Evolutionary conservation across 2,113 vertebrate species (phyloP).

Genomic region (Silurus asotus): DNA sequence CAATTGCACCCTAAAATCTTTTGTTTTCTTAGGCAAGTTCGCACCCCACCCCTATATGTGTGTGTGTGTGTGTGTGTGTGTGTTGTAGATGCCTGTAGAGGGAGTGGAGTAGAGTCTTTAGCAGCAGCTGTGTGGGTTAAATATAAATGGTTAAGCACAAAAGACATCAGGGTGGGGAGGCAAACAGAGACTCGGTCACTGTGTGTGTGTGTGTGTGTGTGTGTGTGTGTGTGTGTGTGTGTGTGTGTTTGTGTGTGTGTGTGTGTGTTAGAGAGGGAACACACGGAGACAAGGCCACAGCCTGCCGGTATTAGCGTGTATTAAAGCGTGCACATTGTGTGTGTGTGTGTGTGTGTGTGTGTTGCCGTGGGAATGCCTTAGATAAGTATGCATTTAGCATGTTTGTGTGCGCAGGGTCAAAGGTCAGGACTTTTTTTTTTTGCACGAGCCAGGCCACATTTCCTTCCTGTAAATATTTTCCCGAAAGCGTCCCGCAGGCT

Average conservation of each 20-base stretch:
- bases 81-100: conserved; percentile 60
- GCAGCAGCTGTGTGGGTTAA: conserved; percentile 71
- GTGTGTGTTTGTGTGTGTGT: conserved; percentile 1
- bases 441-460: conserved; percentile 54
- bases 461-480: conserved; percentile 73
- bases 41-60: conserved; percentile 24
- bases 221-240: conserved; percentile 25
- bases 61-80: conserved; percentile 13
- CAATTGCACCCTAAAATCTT: conserved; percentile 1
- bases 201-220: conserved; percentile 39
- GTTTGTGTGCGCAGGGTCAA: conserved; percentile 12
- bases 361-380: not conserved
- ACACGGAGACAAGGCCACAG: conserved; percentile 4
- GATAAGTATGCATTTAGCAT: conserved; percentile 21
- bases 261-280: not conserved
- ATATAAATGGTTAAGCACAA: conserved; percentile 65
- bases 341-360: not conserved
- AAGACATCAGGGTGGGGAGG: conserved; percentile 35
- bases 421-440: conserved; percentile 22
- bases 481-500: conserved; percentile 65
- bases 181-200: conserved; percentile 36
- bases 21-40: not conserved
- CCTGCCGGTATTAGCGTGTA: conserved; percentile 20
- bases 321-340: not conserved
- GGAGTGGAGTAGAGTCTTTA: conserved; percentile 63